Evolutionary conservation across 1,140 invertebrate species (phyloP).

Genomic region (Scaptomyza pallida): DNA sequence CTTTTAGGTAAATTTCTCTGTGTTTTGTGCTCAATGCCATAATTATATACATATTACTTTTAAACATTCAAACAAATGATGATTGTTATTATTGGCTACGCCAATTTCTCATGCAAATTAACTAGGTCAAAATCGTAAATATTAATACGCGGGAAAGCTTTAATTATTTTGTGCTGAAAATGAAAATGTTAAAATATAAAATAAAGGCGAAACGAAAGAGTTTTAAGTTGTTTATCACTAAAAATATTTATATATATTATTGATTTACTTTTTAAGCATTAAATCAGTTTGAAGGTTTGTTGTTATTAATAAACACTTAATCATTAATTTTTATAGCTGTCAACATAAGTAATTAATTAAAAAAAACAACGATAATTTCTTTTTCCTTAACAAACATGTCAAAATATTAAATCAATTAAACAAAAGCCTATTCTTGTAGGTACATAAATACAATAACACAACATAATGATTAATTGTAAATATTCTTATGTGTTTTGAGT

Average conservation of each 20-base stretch:
- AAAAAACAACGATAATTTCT: too few species aligned
- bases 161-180: not conserved
- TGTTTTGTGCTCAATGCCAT: conserved; percentile 9
- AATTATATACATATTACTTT: conserved; percentile 15
- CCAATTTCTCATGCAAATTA: not conserved
- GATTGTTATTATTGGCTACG: conserved; percentile 1
- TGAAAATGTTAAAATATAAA: not conserved
- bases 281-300: too few species aligned
- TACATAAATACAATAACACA: not conserved
- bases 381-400: not conserved
- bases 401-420: not conserved
- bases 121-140: not conserved
- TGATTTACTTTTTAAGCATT: too few species aligned
- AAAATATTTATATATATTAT: too few species aligned
- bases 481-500: not conserved
- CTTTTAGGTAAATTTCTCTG: conserved; percentile 3
- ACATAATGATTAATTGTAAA: conserved; percentile 19
- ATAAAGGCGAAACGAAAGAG: too few species aligned
- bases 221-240: too few species aligned
- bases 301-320: too few species aligned
- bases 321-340: too few species aligned
- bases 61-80: not conserved
- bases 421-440: not conserved
- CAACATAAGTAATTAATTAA: too few species aligned
- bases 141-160: not conserved